These are phyloP conservation scores for Dendrolimus punctatus DNA, from an alignment of 1,140 invertebrate genomes.

Conservation along the genomic window DNA sequence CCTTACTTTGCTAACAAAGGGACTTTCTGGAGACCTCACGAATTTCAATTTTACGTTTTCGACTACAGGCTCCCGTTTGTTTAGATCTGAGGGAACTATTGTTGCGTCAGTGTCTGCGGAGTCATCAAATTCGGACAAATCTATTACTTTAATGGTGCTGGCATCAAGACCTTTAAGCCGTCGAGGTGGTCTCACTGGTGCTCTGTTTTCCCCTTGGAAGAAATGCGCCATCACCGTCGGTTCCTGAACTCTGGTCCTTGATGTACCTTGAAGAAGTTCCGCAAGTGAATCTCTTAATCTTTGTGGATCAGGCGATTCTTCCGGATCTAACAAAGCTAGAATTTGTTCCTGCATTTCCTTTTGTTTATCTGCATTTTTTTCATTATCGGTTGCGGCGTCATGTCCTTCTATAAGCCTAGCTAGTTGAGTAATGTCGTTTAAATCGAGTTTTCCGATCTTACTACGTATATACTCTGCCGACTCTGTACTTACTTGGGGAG, in stretches of 20 bases:
- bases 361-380: constrained; percentile 34
- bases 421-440: constrained; percentile 51
- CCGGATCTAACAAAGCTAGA: constrained; percentile 44
- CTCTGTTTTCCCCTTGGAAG: constrained; percentile 30
- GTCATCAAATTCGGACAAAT: constrained; percentile 39
- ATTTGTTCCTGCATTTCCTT: constrained; percentile 51
- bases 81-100: constrained; percentile 17
- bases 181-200: constrained; percentile 27
- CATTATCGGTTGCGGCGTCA: constrained; percentile 27
- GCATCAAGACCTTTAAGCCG: constrained; percentile 46
- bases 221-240: constrained; percentile 27
- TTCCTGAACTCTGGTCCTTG: constrained; percentile 23
- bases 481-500: constrained; percentile 62
- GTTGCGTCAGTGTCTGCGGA: constrained; percentile 42
- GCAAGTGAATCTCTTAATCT: constrained; percentile 38
- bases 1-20: constrained; percentile 1
- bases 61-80: constrained; percentile 19
- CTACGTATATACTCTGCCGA: constrained; percentile 49
- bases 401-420: constrained; percentile 49
- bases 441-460: constrained; percentile 52
- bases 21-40: constrained; percentile 13
- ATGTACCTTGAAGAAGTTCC: constrained; percentile 34
- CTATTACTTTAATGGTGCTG: constrained; percentile 32
- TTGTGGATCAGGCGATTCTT: constrained; percentile 45
- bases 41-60: constrained; percentile 8